These are phyloP conservation scores for Rhabdornis inornatus DNA, from an alignment of 2,113 vertebrate species.

Conservation along the genomic window DNA sequence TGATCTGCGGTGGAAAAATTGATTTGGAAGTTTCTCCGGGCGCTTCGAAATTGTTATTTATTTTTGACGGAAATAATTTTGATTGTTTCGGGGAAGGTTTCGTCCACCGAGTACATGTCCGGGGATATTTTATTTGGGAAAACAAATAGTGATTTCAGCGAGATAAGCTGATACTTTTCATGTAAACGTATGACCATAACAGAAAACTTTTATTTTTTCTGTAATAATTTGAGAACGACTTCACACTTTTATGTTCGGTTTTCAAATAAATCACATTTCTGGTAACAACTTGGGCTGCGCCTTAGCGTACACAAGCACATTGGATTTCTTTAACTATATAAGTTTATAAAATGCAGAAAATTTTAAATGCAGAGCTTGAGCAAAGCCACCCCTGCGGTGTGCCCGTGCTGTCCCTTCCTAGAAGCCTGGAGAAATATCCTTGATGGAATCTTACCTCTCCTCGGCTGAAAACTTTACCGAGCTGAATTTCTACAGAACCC, in stretches of 20 bases:
- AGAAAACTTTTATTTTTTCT: background rate
- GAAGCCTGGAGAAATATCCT: background rate
- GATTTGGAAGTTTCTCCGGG: background rate
- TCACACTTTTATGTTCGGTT: background rate
- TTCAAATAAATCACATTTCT: background rate
- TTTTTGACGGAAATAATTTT: background rate
- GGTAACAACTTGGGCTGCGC: background rate
- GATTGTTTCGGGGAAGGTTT: background rate
- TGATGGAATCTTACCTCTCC: conserved; percentile 2
- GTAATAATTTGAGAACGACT: conserved; percentile 10
- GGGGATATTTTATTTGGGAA: background rate
- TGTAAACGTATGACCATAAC: background rate
- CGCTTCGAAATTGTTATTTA: background rate
- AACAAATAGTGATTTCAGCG: background rate
- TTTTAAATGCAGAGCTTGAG: background rate
- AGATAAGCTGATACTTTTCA: background rate
- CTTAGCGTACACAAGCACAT: background rate
- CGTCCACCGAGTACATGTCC: background rate
- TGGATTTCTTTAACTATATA: background rate
- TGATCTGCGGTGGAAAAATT: background rate
- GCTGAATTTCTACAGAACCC: background rate
- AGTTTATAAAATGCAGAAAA: background rate
- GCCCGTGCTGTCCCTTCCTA: background rate
- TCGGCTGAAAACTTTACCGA: background rate
- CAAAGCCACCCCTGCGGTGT: background rate